Base-by-base conservation (phyloP, 64 coral and sea anemone genomes). In the Actinia tenebrosa region DNA sequence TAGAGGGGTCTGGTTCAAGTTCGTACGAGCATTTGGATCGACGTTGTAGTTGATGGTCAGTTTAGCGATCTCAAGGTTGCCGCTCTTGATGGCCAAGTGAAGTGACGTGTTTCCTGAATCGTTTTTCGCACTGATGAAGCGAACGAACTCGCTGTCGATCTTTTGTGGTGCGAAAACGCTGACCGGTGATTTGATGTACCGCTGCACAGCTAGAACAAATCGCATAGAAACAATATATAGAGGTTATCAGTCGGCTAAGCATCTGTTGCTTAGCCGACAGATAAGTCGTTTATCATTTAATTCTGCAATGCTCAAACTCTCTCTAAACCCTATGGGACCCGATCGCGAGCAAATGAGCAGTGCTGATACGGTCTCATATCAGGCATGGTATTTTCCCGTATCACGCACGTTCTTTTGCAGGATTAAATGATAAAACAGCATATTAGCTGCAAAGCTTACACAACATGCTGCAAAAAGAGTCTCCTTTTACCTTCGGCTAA, bases 71-170 rank as follows among this genome's bases (percentile, higher is more conserved):
- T 90, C 80, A 18, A 96, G 77, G 16, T 88, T 87, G 20, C 95
- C 95, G 79, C 86, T 91, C 83, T 89, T 90, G 13, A 91, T 72
- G 25, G 95, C 95, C 17, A 91, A 53, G 54, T 91, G 84, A 27
- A 98, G 54, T 16, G 95, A 77, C 16, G 91, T 89, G 17, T 86
- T 88, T 14, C 68, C 79, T 16, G 93, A 88, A 10, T 71, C 79
- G 10, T 85, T 80, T 3, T 52, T 54, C 0, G 89, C 91, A 27
- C 93, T 91, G 10, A 91, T 82, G 54, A 91, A 86, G 60, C 26
- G 82, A 11, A 46, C 5, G 19, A 91, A 80, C 23, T 86, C 72
- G 37, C 64, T 54, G 8, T 79, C 44, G 50, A 23, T 46, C 16
- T 50, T 80, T 25, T 23, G 23, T 1, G 83, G 75, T 16, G 3